These are phyloP conservation scores for Eubasilissa regina DNA, from an alignment of 1,140 invertebrate species.

Conservation along the genomic window DNA sequence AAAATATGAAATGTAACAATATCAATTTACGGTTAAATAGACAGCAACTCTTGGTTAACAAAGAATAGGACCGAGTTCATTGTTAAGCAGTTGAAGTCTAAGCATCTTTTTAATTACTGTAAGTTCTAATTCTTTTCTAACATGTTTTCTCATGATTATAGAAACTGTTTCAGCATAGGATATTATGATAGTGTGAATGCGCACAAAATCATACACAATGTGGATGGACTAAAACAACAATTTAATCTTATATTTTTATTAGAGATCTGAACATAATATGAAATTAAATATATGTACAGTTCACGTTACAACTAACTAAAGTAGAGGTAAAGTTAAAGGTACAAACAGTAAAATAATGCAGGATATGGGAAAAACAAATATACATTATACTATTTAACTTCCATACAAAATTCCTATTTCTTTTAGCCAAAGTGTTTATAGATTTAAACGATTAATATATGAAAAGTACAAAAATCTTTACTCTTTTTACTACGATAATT, in stretches of 20 bases:
- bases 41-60: too few relatives aligned
- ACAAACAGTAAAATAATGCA: constrained; percentile 55
- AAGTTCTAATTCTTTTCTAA: too few relatives aligned
- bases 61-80: too few relatives aligned
- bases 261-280: constrained; percentile 61
- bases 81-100: too few relatives aligned
- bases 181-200: too few relatives aligned
- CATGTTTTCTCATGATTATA: too few relatives aligned
- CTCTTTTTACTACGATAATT: constrained; percentile 51
- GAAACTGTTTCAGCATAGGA: too few relatives aligned
- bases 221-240: too few relatives aligned
- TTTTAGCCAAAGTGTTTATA: constrained; percentile 29
- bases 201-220: too few relatives aligned
- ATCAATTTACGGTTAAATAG: too few relatives aligned
- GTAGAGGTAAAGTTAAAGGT: constrained; percentile 60
- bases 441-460: constrained; percentile 38
- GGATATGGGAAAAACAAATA: constrained; percentile 43
- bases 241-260: constrained; percentile 58
- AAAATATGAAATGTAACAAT: too few relatives aligned
- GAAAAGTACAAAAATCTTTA: constrained; percentile 51
- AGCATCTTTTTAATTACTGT: too few relatives aligned
- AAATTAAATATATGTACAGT: constrained; percentile 62
- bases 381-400: constrained; percentile 45
- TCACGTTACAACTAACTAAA: constrained; percentile 60
- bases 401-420: constrained; percentile 48